A percentile compares a stretch with the other conserved stretches of the same genome.
Evolutionary conservation across 1,140 invertebrate genomes (phyloP).

Genomic region (Harpegnathos saltator): DNA sequence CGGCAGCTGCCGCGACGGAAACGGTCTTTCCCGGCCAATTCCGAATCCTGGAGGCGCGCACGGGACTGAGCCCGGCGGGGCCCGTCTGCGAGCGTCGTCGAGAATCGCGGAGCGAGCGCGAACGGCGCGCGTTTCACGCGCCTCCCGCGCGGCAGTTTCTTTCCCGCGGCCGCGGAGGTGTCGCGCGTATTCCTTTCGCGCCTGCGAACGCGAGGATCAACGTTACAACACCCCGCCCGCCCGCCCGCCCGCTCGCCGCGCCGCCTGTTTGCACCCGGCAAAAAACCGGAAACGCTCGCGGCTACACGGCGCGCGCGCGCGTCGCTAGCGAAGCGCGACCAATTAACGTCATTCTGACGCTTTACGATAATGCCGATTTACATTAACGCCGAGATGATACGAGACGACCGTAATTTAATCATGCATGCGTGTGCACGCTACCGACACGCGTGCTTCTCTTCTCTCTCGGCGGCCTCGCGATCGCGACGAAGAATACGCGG

Average conservation of each 20-base stretch:
- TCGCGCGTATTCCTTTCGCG: too few species aligned
- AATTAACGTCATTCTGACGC: slow-evolving; percentile 33
- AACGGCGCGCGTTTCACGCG: slow-evolving; percentile 48
- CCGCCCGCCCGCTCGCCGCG: too few species aligned
- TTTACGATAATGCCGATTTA: slow-evolving; percentile 25
- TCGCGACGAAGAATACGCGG: too few species aligned
- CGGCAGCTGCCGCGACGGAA: slow-evolving; percentile 67
- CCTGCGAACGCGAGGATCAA: not conserved
- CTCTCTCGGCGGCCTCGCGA: too few species aligned
- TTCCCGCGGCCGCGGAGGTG: too few species aligned
- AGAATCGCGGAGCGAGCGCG: slow-evolving; percentile 43
- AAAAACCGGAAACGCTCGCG: slow-evolving; percentile 27
- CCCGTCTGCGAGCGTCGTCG: too few species aligned
- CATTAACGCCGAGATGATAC: not conserved
- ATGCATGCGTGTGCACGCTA: not conserved
- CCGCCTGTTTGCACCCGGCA: slow-evolving; percentile 1
- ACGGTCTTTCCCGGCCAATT: slow-evolving; percentile 44
- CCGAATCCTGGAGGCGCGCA: slow-evolving; percentile 5
- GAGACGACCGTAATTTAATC: not conserved
- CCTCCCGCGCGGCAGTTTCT: slow-evolving; percentile 51
- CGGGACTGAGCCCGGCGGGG: too few species aligned
- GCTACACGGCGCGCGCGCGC: not conserved
- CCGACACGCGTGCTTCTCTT: not conserved
- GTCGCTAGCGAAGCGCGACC: slow-evolving; percentile 27
- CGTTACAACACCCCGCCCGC: not conserved